Conservation (phyloP, 1,140 invertebrate genomes). For the Drosophila funebris region DNA sequence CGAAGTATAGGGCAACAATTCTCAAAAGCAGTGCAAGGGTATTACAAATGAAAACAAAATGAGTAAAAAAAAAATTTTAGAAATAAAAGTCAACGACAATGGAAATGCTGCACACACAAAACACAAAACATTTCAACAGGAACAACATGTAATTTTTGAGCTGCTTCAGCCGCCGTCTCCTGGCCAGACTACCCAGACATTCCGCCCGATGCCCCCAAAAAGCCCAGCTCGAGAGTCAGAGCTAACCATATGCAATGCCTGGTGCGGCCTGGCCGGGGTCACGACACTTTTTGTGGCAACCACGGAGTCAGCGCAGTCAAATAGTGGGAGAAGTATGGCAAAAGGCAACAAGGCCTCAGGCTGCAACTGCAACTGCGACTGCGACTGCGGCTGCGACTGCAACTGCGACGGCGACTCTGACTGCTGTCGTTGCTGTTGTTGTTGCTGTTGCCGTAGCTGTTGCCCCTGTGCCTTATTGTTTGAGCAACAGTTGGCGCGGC, state of each 20-base stretch:
- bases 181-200: constrained; percentile 23
- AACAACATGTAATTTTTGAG: constrained; percentile 81
- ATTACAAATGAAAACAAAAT: constrained; percentile 48
- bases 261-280: constrained; percentile 59
- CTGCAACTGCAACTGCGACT: constrained; percentile 1
- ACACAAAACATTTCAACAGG: constrained; percentile 80
- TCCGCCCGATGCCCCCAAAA: constrained; percentile 35
- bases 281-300: constrained; percentile 82
- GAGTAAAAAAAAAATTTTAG: constrained; percentile 54
- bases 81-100: constrained; percentile 77
- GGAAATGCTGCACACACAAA: constrained; percentile 63
- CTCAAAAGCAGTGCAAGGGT: constrained; percentile 15
- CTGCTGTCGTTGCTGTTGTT: constrained; percentile 10
- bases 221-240: constrained; percentile 34
- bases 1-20: not conserved
- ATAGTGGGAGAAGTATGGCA: constrained; percentile 82
- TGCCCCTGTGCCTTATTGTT: constrained; percentile 61
- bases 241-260: constrained; percentile 75
- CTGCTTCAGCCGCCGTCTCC: constrained; percentile 28
- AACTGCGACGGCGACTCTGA: constrained; percentile 8
- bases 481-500: constrained; percentile 57
- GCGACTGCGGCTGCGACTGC: constrained; percentile 6
- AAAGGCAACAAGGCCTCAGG: constrained; percentile 60
- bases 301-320: constrained; percentile 60
- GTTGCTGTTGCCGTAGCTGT: not conserved